Evolutionary conservation across 2,113 vertebrate species (phyloP).

Genomic region (Ptychochromis oligacanthus): DNA sequence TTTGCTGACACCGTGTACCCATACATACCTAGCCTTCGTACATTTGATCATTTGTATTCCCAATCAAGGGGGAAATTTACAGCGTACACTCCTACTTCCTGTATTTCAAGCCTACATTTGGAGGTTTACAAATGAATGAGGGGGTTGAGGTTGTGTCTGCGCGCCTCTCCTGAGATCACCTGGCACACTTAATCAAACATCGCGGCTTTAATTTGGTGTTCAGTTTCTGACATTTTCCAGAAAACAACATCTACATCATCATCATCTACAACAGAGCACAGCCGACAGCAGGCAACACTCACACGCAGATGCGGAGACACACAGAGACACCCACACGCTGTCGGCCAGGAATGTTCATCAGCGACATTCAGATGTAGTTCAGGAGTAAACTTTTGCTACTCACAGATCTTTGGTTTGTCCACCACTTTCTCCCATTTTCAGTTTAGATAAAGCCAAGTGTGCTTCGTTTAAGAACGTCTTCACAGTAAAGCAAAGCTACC

Average conservation of each 20-base stretch:
- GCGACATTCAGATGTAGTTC: constrained; percentile 40
- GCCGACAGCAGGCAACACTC: constrained; percentile 42
- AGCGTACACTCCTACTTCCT: constrained; percentile 74
- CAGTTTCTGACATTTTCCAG: constrained; percentile 31
- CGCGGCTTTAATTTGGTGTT: constrained; percentile 77
- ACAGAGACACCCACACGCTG: constrained; percentile 20
- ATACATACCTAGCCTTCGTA: constrained; percentile 62
- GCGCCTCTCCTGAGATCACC: constrained; percentile 79
- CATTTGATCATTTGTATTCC: constrained; percentile 80
- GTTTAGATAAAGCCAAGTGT: neutral
- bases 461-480: constrained; percentile 9
- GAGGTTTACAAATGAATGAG: constrained; percentile 79
- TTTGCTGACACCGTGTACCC: constrained; percentile 76
- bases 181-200: constrained; percentile 79
- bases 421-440: constrained; percentile 11
- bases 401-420: constrained; percentile 48
- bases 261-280: constrained; percentile 38
- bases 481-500: constrained; percentile 20
- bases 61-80: constrained; percentile 77
- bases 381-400: constrained; percentile 62
- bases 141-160: constrained; percentile 74
- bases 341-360: constrained; percentile 40
- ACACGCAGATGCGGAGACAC: constrained; percentile 14
- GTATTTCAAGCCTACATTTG: constrained; percentile 74
- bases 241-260: constrained; percentile 75